Evolutionary conservation across 2,888 invertebrate species (phyloP).

Genomic region (Drosophila helvetica): DNA sequence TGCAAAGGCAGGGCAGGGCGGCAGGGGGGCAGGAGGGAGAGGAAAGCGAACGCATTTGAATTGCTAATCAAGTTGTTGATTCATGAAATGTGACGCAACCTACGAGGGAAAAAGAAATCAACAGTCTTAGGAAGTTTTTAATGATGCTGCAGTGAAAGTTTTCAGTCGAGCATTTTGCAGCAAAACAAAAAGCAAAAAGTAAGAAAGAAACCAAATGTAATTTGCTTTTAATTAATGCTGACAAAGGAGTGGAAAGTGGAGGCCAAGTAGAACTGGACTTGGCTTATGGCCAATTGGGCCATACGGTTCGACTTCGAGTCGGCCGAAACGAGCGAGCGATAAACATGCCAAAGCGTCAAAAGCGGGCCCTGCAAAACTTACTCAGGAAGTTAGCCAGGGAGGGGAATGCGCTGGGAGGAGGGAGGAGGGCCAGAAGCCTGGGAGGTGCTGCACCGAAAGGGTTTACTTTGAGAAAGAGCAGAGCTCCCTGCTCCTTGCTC

Average conservation of each 20-base stretch:
- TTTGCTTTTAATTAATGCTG: slow-evolving; percentile 73
- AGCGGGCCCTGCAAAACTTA: slow-evolving; percentile 30
- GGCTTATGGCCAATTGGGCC: slow-evolving; percentile 45
- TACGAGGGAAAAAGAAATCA: slow-evolving; percentile 11
- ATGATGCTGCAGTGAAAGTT: slow-evolving; percentile 65
- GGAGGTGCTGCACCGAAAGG: background rate
- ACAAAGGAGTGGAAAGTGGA: slow-evolving; percentile 34
- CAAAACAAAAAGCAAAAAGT: slow-evolving; percentile 4
- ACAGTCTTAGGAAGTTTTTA: slow-evolving; percentile 70
- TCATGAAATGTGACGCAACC: slow-evolving; percentile 48
- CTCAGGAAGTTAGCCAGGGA: slow-evolving; percentile 36
- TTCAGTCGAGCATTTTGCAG: slow-evolving; percentile 17
- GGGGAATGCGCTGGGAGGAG: no score
- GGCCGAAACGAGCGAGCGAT: slow-evolving; percentile 41
- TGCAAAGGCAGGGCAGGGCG: background rate
- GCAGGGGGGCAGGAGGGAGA: background rate
- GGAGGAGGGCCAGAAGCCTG: no score
- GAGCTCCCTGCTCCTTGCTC: background rate
- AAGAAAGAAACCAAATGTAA: slow-evolving; percentile 44
- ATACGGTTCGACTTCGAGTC: slow-evolving; percentile 23
- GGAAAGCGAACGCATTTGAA: slow-evolving; percentile 56
- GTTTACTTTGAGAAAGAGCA: no score
- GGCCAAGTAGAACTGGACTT: slow-evolving; percentile 45
- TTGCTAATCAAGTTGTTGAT: slow-evolving; percentile 70
- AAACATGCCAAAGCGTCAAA: slow-evolving; percentile 71